phyloP scores from a whole-genome alignment of 2,888 invertebrate genomes.

The Pachycephus smyrnensis region DNA sequence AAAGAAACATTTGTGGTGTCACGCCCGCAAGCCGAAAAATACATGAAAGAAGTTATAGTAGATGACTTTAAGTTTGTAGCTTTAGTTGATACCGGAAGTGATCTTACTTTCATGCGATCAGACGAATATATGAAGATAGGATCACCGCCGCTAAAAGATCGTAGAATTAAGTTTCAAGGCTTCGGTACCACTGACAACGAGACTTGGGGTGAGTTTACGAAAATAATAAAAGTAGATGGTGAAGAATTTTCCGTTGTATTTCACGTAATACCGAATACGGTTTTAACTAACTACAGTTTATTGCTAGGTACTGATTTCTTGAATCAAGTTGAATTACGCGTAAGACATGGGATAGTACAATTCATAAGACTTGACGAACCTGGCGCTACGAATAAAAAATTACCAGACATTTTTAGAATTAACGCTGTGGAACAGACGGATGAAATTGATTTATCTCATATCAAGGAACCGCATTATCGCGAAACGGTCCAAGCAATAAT shows the following conservation, averaged over 20 bases:
- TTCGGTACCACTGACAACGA: constrained; percentile 19
- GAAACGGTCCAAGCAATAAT: constrained; percentile 30
- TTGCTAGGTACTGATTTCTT: constrained; percentile 32
- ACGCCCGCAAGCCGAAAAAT: background rate
- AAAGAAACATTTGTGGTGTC: background rate
- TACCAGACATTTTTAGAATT: constrained; percentile 24
- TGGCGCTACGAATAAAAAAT: background rate
- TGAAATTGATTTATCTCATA: constrained; percentile 11
- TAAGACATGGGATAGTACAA: constrained; percentile 13
- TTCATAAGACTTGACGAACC: constrained; percentile 18
- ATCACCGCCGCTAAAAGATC: too few relatives aligned
- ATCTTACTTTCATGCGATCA: too few relatives aligned
- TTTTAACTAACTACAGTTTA: constrained; percentile 17
- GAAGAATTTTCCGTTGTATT: constrained; percentile 22
- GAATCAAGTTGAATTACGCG: constrained; percentile 11
- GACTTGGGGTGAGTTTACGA: constrained; percentile 19
- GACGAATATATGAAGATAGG: too few relatives aligned
- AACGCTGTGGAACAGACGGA: constrained; percentile 8
- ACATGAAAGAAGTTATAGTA: background rate
- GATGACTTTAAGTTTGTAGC: background rate
- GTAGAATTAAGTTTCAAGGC: constrained; percentile 21
- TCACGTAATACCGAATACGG: constrained; percentile 25
- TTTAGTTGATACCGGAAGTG: background rate
- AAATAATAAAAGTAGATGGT: constrained; percentile 23
- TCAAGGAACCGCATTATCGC: constrained; percentile 2